These are phyloP conservation scores for Luperina testacea DNA, from an alignment of 2,888 invertebrate genomes.

Conservation along the genomic window DNA sequence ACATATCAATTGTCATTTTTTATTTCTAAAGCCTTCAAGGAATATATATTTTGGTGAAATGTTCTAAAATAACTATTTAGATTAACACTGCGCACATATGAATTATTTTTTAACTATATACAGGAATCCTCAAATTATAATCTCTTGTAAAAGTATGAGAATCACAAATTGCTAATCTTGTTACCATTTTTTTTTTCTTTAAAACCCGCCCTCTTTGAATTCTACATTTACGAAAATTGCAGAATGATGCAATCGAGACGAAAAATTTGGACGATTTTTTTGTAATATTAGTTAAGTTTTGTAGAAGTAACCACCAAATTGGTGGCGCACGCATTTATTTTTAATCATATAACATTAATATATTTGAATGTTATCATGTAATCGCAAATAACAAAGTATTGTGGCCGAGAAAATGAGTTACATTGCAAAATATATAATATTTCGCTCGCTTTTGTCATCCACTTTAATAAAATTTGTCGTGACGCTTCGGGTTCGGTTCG, in stretches of 20 bases:
- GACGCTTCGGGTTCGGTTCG: constrained; percentile 69
- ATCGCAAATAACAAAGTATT: constrained; percentile 59
- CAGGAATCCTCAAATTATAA: constrained; percentile 43
- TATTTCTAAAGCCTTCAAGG: constrained; percentile 74
- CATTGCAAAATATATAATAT: constrained; percentile 57
- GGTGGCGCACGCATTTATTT: constrained; percentile 45
- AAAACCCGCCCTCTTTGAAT: constrained; percentile 4
- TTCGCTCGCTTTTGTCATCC: constrained; percentile 69
- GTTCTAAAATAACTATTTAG: constrained; percentile 69
- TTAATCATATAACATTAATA: constrained; percentile 65
- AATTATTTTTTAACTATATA: constrained; percentile 72
- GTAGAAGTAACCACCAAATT: constrained; percentile 14
- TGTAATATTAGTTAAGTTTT: constrained; percentile 16
- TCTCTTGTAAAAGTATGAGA: constrained; percentile 23
- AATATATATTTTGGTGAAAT: constrained; percentile 81
- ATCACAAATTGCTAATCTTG: background rate
- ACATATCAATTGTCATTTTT: constrained; percentile 83
- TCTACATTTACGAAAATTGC: constrained; percentile 25
- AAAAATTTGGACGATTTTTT: constrained; percentile 15
- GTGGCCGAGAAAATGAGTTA: constrained; percentile 62
- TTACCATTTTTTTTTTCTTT: background rate
- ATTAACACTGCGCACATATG: constrained; percentile 70
- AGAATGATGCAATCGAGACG: constrained; percentile 8
- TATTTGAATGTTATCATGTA: constrained; percentile 61
- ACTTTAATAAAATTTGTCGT: constrained; percentile 64